Evolutionary conservation across 2,797 vertebrate species (phyloP).

Genomic region (Chiroxiphia lanceolata): DNA sequence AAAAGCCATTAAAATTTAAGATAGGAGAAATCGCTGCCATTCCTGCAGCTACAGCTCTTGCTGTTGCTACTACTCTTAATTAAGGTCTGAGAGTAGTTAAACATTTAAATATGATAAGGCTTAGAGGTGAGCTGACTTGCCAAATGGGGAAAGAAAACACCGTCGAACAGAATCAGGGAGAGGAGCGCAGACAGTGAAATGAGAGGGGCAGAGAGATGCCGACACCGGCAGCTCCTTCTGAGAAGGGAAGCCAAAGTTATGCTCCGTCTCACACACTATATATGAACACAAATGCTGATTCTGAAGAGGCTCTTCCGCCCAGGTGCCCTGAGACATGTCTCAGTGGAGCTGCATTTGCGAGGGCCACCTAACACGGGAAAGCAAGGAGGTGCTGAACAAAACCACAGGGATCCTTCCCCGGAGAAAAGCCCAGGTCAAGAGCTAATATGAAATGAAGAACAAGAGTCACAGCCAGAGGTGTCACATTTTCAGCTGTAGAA

Average conservation of each 20-base stretch:
- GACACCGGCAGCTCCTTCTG: neutral
- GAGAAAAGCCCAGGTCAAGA: neutral
- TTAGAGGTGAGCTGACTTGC: slow-evolving; percentile 20
- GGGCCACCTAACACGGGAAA: neutral
- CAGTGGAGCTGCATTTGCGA: neutral
- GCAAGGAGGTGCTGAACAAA: neutral
- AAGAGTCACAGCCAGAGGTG: neutral
- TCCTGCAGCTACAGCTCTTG: slow-evolving; percentile 21
- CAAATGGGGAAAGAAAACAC: slow-evolving; percentile 27
- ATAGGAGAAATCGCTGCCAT: slow-evolving; percentile 6
- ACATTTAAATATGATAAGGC: slow-evolving; percentile 45
- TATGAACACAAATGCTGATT: neutral
- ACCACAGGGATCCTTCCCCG: rapidly evolving
- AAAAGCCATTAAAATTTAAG: slow-evolving; percentile 65
- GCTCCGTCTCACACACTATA: neutral
- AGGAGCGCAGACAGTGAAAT: neutral
- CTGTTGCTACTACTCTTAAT: slow-evolving; percentile 60
- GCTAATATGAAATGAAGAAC: neutral
- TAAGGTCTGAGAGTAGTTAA: slow-evolving; percentile 47
- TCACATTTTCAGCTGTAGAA: slow-evolving; percentile 6
- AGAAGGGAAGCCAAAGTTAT: neutral
- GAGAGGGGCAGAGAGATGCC: neutral
- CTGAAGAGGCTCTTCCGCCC: neutral
- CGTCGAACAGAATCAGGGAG: neutral
- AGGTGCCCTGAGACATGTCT: neutral